A percentile compares a stretch with the other conserved stretches of the same genome.
phyloP scores from a whole-genome alignment of 1,140 invertebrate species.

The Bombus vancouverensis region DNA sequence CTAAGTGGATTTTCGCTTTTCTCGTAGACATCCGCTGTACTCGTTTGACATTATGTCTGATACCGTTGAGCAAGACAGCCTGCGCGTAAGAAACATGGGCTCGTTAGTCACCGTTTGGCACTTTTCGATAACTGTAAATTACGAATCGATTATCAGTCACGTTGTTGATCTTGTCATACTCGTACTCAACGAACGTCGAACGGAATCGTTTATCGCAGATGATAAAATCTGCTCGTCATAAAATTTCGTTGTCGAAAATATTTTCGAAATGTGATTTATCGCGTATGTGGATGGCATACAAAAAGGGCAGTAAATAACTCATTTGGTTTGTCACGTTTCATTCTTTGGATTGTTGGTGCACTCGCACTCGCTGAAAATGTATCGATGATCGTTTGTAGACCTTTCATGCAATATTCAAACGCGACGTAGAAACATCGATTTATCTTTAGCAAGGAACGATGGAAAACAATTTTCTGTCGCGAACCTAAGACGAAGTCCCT shows the following conservation, averaged over 20 bases:
- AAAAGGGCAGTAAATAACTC: constrained; percentile 58
- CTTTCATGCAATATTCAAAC: constrained; percentile 35
- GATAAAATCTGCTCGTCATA: constrained; percentile 19
- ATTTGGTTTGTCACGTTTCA: constrained; percentile 50
- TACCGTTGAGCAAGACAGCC: background rate
- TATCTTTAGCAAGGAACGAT: constrained; percentile 23
- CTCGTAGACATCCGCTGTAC: background rate
- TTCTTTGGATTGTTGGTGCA: background rate
- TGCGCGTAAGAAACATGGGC: background rate
- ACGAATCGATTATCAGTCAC: no score
- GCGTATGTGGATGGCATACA: constrained; percentile 5
- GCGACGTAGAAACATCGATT: constrained; percentile 19
- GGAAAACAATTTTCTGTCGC: constrained; percentile 16
- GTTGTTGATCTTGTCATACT: background rate
- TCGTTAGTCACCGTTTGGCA: background rate
- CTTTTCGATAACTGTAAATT: background rate
- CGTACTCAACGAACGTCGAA: no score
- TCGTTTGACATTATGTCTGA: background rate
- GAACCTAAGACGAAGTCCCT: background rate
- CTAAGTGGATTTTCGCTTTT: constrained; percentile 11
- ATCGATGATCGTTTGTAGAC: background rate
- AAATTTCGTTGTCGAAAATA: constrained; percentile 13
- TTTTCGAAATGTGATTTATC: constrained; percentile 58
- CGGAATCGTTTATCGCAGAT: constrained; percentile 12
- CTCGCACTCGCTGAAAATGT: background rate